Base-by-base conservation (phyloP, 2,113 vertebrate genomes). In the Chrysemys picta region DNA sequence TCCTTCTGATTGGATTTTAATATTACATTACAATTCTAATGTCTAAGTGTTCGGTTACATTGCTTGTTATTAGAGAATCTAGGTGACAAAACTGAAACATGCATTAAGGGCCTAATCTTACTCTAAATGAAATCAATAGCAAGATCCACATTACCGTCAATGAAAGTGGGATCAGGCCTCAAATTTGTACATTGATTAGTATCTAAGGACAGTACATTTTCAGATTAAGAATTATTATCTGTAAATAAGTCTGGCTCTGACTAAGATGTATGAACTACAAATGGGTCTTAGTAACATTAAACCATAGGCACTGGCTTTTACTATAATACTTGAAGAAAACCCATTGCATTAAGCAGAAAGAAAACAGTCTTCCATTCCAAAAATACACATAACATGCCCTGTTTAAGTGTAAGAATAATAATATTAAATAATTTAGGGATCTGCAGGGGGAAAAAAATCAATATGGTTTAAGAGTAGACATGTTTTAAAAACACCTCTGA, bases 21-120 rank as follows among this genome's bases (percentile, higher is more conserved):
- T 31, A 80, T 1, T 2, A 19, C 24, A 31, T 0, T 1, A 9
- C 5, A 42, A 19, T n/a, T 19, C 29, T n/a, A 53, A 19, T 19
- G 31, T 38, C 10, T 4, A 54, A 29, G 14, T 38, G 35, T 56
- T 10, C 50, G 2, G 1, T 45, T 27, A 31, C 56, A 54, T 9
- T 47, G 42, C 9, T 86, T 42, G 25, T 47, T 19, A 3, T 5
- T 24, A n/a, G 24, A 53, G 54, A 69, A 31, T 45, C 6, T 2
- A 25, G 78, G 38, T 62, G 90, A n/a, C 35, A 8, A 10, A 17
- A 69, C 52, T n/a, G 21, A 53, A 52, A 59, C 65, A 72, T 0
- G 1, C 38, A 53, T 82, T 47, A 29, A 78, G 12, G 25, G 65
- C 16, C 84, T 49, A 24, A 87, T 31, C 59, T 90, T 49, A 13